Percentiles rank a stretch among this genome's conserved stretches.
These are phyloP conservation scores for Scaptomyza parva DNA, from an alignment of 2,888 invertebrate genomes.

Conservation along the genomic window DNA sequence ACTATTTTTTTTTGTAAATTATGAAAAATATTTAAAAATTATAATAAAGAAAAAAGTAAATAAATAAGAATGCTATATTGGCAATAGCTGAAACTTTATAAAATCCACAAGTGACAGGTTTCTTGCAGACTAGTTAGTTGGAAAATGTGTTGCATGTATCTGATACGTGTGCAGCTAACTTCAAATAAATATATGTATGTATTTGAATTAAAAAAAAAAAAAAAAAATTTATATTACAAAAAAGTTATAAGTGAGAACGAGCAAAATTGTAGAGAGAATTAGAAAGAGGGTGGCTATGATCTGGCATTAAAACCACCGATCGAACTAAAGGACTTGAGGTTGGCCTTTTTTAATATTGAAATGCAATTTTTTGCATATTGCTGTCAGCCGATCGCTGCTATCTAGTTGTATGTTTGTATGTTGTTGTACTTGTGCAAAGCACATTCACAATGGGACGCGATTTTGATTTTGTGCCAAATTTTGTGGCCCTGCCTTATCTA, in stretches of 20 bases:
- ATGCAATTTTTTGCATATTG: conserved; percentile 31
- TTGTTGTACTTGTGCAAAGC: conserved; percentile 19
- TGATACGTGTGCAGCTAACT: conserved; percentile 24
- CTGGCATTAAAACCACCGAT: conserved; percentile 10
- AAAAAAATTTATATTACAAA: conserved; percentile 46
- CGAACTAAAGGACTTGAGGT: conserved; percentile 32
- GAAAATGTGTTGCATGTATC: conserved; percentile 31
- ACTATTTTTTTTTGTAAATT: conserved; percentile 8
- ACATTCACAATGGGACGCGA: conserved; percentile 37
- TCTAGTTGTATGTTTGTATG: conserved; percentile 13
- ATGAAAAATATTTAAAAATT: conserved; percentile 12
- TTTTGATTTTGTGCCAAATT: conserved; percentile 3
- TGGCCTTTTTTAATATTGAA: conserved; percentile 27
- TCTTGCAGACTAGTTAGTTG: conserved; percentile 12
- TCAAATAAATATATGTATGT: conserved; percentile 33
- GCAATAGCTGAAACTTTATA: conserved; percentile 16
- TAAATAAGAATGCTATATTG: conserved; percentile 14
- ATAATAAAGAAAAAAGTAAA: background rate
- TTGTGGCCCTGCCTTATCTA: conserved; percentile 6
- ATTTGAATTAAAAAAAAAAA: conserved; percentile 45
- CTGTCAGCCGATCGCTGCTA: conserved; percentile 27
- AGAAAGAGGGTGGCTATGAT: conserved; percentile 35
- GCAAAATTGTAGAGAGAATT: conserved; percentile 50
- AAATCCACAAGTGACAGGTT: conserved; percentile 10
- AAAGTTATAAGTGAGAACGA: conserved; percentile 60